Evolutionary conservation across 1,140 invertebrate genomes (phyloP).

Genomic region (Thaumetopoea pityocampa): DNA sequence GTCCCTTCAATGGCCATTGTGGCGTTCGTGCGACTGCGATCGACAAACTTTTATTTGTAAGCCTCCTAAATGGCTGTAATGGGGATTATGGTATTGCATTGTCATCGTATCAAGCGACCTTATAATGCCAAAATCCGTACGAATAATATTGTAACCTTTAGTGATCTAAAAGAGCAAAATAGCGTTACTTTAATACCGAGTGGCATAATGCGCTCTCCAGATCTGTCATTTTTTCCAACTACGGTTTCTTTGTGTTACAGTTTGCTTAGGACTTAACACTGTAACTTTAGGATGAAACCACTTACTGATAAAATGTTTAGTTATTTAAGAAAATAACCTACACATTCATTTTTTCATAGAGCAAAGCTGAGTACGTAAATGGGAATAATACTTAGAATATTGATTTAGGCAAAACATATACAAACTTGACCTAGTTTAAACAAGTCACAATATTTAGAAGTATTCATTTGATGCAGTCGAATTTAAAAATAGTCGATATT

Average conservation of each 20-base stretch:
- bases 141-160: conserved; percentile 9
- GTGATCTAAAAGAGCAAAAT: conserved; percentile 19
- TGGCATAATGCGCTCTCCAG: conserved; percentile 43
- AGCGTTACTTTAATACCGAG: conserved; percentile 36
- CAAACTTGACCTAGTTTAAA: too few relatives aligned
- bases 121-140: conserved; percentile 40
- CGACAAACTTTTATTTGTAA: conserved; percentile 72
- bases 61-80: conserved; percentile 69
- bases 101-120: conserved; percentile 48
- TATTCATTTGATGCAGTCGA: too few relatives aligned
- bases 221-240: conserved; percentile 60
- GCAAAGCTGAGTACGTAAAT: too few relatives aligned
- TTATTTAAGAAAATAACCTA: too few relatives aligned
- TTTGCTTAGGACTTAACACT: conserved; percentile 52
- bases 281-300: conserved; percentile 28
- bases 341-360: too few relatives aligned
- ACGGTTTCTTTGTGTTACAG: conserved; percentile 35
- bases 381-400: too few relatives aligned
- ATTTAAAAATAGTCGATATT: too few relatives aligned
- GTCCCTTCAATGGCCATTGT: conserved; percentile 67
- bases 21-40: conserved; percentile 46
- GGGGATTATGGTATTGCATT: conserved; percentile 68
- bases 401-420: too few relatives aligned
- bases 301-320: conserved; percentile 23
- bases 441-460: too few relatives aligned